Percentiles rank a stretch among this genome's conserved stretches.
phyloP scores from a whole-genome alignment of 2,113 vertebrate genomes.

The Tragelaphus buxtoni region DNA sequence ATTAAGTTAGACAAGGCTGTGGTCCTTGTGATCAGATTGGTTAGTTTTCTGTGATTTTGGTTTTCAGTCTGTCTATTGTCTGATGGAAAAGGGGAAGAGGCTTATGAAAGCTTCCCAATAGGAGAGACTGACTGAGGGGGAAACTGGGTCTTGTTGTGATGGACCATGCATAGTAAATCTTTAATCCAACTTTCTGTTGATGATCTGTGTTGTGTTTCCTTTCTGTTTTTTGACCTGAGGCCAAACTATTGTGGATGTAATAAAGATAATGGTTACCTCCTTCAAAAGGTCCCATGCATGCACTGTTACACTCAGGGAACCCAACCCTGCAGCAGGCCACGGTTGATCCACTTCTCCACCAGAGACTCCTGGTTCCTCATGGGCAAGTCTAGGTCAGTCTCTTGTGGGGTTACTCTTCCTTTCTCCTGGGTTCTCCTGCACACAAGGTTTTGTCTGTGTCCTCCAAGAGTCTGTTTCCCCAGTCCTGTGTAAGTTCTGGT shows the following conservation, averaged over 20 bases:
- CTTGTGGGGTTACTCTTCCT: background rate
- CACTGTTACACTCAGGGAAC: background rate
- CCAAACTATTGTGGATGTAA: background rate
- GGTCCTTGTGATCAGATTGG: background rate
- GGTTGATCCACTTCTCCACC: accelerated
- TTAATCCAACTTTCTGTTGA: background rate
- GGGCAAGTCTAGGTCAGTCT: background rate
- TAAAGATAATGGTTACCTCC: background rate
- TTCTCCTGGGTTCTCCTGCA: background rate
- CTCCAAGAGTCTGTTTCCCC: background rate
- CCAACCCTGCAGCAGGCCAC: background rate
- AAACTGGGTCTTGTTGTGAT: background rate
- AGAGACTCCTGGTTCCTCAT: background rate
- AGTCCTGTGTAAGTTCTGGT: background rate
- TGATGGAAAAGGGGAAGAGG: background rate
- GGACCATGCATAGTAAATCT: background rate
- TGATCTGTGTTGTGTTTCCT: background rate
- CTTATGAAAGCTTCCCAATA: background rate
- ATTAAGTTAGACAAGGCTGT: background rate
- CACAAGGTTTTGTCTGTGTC: background rate
- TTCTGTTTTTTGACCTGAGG: background rate
- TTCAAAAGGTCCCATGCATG: background rate
- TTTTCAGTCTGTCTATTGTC: background rate
- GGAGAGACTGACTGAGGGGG: background rate
- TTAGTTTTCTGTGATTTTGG: background rate